Base-by-base conservation (phyloP, 2,113 vertebrate genomes). In the Potamarius usumacintae region DNA sequence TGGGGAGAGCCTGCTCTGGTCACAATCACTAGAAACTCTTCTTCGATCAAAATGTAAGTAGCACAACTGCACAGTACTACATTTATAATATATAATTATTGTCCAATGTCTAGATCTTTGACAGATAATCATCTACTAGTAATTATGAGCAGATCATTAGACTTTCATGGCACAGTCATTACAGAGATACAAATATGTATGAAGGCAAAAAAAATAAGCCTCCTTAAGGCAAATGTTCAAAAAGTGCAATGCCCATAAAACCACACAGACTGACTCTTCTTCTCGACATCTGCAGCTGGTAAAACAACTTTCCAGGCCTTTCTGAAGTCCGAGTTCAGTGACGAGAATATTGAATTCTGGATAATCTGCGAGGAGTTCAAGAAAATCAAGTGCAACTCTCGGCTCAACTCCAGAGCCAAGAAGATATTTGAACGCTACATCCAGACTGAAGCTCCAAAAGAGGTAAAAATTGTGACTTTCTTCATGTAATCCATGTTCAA, bases 301-400 rank as follows among this genome's bases (percentile, higher is more conserved):
- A 92, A 92, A 85, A 88, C 93, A 53, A 94, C 94, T 62, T 96
- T 96, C 90, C 94, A 94, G 88, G 91, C 93, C 62, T 96, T 96
- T 90, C 88, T 96, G 57, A 95, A 96, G 90, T 94, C 95, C 0
- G 96, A 96, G 90, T 96, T 95, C 92, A 96, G 95, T 7, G 95
- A 96, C 76, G 96, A 96, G 90, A 96, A 96, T 91, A 94, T 96
- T 27, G 96, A 96, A 88, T 96, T 96, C 88, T 96, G 96, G 96
- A 78, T 93, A 87, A 92, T 94, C 27, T 96, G 96, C 80, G 95
- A 96, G 90, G 95, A 96, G 60, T 96, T 91, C 82, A 96, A 95
- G 90, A 95, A 95, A 90, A 94, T 94, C 88, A 94, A 85, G 83
- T 90, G 87, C 50, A 92, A 92, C 20, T 94, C 92, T 84, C 93